Conservation (phyloP, 1,140 invertebrate species). For the Ceratina australensis region DNA sequence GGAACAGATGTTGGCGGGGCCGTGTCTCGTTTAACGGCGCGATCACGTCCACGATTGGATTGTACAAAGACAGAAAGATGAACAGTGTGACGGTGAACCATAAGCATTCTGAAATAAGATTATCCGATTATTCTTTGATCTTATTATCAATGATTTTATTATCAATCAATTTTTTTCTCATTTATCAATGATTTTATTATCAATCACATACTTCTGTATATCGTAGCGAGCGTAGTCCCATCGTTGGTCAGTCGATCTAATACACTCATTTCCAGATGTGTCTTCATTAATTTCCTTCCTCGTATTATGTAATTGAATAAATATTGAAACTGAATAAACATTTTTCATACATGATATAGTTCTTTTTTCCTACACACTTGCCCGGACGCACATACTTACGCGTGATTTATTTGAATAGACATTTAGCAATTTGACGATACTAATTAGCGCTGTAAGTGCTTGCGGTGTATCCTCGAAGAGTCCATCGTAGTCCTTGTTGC, state of each 20-base stretch:
- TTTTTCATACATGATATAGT: not conserved
- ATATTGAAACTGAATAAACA: not conserved
- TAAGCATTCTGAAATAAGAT: not conserved
- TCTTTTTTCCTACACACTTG: not conserved
- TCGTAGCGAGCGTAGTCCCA: not conserved
- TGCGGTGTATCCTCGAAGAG: not conserved
- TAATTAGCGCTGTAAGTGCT: not conserved
- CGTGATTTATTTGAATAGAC: not conserved
- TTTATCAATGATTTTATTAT: too few relatives aligned
- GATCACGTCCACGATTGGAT: not conserved
- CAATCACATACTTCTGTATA: slow-evolving; percentile 8
- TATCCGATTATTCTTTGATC: too few relatives aligned
- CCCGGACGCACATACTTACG: not conserved
- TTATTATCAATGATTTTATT: too few relatives aligned
- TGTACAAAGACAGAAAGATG: not conserved
- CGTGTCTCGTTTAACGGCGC: slow-evolving; percentile 17
- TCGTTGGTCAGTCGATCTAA: not conserved
- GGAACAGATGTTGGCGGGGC: not conserved
- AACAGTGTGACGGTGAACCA: not conserved
- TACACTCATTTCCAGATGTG: not conserved
- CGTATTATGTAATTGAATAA: not conserved
- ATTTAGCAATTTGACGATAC: not conserved
- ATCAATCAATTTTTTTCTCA: too few relatives aligned
- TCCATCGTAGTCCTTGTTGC: not conserved
- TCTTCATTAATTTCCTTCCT: not conserved